These are phyloP conservation scores for Notolabrus celidotus DNA, from an alignment of 2,797 vertebrate species.

Conservation along the genomic window DNA sequence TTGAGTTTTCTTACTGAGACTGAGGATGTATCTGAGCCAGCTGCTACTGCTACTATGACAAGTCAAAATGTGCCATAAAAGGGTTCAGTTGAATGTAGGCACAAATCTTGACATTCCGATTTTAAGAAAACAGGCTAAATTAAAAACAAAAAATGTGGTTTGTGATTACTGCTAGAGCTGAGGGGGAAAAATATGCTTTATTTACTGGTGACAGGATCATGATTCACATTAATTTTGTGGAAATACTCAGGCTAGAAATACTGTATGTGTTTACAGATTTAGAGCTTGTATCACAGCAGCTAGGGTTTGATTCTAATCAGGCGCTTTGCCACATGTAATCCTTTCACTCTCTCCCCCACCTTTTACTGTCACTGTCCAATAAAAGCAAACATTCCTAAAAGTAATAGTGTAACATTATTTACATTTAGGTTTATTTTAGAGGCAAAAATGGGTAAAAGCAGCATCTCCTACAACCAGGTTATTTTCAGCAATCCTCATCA, in stretches of 20 bases:
- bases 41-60: neutral
- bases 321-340: neutral
- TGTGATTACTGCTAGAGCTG: neutral
- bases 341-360: neutral
- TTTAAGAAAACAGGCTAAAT: neutral
- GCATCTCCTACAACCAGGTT: neutral
- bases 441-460: neutral
- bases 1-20: neutral
- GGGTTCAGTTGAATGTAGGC: neutral
- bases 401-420: neutral
- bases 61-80: neutral
- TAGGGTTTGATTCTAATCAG: neutral
- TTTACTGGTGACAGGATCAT: neutral
- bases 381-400: neutral
- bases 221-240: neutral
- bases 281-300: neutral
- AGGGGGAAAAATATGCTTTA: neutral
- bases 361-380: neutral
- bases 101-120: neutral
- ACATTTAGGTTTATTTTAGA: neutral
- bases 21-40: neutral
- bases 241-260: neutral
- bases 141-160: neutral
- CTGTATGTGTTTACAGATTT: neutral
- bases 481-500: neutral